Evolutionary conservation across 2,888 invertebrate genomes (phyloP), one percentile per base, ranked within the genome.

Genomic region (Xiphydria camelus): DNA sequence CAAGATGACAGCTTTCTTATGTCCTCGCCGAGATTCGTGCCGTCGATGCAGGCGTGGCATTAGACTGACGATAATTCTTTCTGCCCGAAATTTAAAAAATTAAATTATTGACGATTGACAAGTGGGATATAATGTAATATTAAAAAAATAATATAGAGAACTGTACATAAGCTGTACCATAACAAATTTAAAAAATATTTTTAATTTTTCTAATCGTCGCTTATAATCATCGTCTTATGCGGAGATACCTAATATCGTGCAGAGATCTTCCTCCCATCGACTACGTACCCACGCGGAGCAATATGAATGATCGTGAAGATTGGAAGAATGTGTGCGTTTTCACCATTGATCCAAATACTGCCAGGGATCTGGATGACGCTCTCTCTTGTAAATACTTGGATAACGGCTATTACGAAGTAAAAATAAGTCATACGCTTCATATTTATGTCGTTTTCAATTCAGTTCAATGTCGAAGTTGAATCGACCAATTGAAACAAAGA

Each of bases 331-430:
- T 86, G 47, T 94, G 93, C 66, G 80, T 96, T 41, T 96, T 97
- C 68, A 95, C 96, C 1, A 95, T 98, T 56, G 97, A 98, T 79
- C 97, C 97, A 3, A 77, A 82, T 20, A 93, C 91, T 33, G 95
- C 96, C 2, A 80, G 89, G 41, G 97, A 98, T 78, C 82, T 98
- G 64, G 97, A 98, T 71, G 97, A 98, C 78, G 96, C 96, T 0
- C 77, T 98, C 6, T 94, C 94, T 7, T 88, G 91, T 59, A 84
- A 82, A 61, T 70, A 77, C 53, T 74, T 94, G 20, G 80, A 82
- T 2, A 87, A 89, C 75, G 89, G 87, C 4, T 84, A 85, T 66
- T 89, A 80, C 70, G 85, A 89, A 77, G 79, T 70, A 62, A 59
- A 32, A 7, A 34, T 21, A n/a, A n/a, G n/a, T n/a, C n/a, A n/a